Conservation (phyloP, 2,113 vertebrate species). For the Phylloscopus trochilus region DNA sequence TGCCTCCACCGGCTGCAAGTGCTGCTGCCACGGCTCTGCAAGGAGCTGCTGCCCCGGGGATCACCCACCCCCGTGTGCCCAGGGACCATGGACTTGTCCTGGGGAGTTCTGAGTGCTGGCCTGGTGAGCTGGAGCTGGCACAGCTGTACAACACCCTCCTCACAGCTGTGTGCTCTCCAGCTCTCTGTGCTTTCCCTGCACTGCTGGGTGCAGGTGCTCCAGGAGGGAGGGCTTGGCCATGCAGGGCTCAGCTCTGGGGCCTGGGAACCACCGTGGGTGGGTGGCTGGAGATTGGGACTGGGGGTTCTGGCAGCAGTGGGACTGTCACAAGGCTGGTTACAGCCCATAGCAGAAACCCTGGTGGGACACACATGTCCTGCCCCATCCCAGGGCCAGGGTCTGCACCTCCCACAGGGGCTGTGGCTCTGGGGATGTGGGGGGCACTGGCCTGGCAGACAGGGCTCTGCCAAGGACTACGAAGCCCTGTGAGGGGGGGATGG, state of each 20-base stretch:
- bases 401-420: accelerated
- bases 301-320: background rate
- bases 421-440: background rate
- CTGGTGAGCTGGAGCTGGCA: background rate
- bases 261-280: background rate
- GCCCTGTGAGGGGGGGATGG: background rate
- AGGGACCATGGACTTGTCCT: background rate
- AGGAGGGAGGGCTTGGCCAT: background rate
- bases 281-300: background rate
- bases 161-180: background rate
- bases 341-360: background rate
- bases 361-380: background rate
- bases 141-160: background rate
- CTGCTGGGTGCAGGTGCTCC: background rate
- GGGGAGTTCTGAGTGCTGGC: no score
- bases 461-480: background rate
- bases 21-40: background rate
- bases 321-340: background rate
- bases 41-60: background rate
- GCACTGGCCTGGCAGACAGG: background rate
- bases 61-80: accelerated
- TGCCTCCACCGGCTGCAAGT: background rate
- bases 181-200: background rate
- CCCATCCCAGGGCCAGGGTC: background rate
- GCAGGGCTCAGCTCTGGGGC: accelerated